Conservation (phyloP, 2,888 invertebrate species). For the Pseudeuparius sepicola region DNA sequence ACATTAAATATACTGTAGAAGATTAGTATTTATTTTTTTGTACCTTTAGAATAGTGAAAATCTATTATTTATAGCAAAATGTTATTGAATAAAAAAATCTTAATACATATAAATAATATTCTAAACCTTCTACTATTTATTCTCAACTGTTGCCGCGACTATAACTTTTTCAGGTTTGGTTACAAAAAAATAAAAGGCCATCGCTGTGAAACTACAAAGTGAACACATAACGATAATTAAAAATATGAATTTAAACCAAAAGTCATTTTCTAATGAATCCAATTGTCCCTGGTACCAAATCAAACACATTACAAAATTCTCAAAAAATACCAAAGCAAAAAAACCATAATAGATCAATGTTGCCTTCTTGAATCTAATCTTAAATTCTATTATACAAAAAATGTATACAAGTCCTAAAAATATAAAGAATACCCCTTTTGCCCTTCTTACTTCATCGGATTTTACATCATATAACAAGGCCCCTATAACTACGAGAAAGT, state of each 20-base stretch:
- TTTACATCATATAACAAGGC: conserved; percentile 57
- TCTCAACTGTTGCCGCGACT: conserved; percentile 22
- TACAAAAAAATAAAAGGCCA: conserved; percentile 52
- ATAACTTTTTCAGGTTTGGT: conserved; percentile 48
- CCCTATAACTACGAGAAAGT: conserved; percentile 56
- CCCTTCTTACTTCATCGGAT: conserved; percentile 38
- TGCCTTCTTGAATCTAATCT: conserved; percentile 64
- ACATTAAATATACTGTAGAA: too few species aligned
- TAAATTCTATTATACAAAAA: conserved; percentile 69
- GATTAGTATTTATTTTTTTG: too few species aligned
- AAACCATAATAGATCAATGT: conserved; percentile 60
- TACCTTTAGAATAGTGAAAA: too few species aligned
- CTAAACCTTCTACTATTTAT: too few species aligned
- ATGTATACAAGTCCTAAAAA: conserved; percentile 66
- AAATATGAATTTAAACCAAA: conserved; percentile 62
- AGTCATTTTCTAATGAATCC: conserved; percentile 43
- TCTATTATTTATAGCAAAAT: too few species aligned
- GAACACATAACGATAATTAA: conserved; percentile 51
- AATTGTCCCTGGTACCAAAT: conserved; percentile 53
- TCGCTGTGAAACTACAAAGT: conserved; percentile 48
- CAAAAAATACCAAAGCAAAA: conserved; percentile 52
- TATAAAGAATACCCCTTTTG: conserved; percentile 48
- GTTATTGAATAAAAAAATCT: too few species aligned
- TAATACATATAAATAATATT: too few species aligned
- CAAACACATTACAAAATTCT: conserved; percentile 60